phyloP scores from a whole-genome alignment of 2,888 invertebrate genomes.

The Corythucha ciliata region DNA sequence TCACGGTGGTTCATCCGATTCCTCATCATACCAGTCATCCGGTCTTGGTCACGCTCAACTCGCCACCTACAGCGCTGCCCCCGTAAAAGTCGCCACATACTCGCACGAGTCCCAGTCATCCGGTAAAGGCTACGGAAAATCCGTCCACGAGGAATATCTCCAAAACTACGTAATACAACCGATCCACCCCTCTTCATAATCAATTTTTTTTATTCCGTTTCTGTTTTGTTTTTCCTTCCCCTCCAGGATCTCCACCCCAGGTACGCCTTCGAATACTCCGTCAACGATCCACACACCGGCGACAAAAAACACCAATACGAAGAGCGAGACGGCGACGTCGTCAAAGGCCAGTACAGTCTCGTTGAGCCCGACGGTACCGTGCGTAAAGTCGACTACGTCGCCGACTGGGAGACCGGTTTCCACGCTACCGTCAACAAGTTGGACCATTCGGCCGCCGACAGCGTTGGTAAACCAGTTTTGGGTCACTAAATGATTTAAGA shows the following conservation, averaged over 20 bases:
- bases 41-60: conserved; percentile 8
- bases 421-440: conserved; percentile 52
- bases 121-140: conserved; percentile 31
- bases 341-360: conserved; percentile 50
- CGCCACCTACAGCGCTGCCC: conserved; percentile 28
- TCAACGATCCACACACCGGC: conserved; percentile 64
- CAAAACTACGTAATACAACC: conserved; percentile 33
- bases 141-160: conserved; percentile 31
- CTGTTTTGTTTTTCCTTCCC: neutral
- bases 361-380: conserved; percentile 63
- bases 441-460: conserved; percentile 27
- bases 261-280: conserved; percentile 63
- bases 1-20: neutral
- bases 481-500: conserved; percentile 16
- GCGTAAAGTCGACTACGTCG: conserved; percentile 63
- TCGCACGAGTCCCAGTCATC: too few relatives aligned
- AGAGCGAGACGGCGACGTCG: conserved; percentile 62
- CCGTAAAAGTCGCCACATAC: conserved; percentile 30
- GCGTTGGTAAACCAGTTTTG: conserved; percentile 28
- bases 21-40: conserved; percentile 2
- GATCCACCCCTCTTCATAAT: neutral
- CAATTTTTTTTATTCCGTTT: neutral
- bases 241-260: conserved; percentile 39
- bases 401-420: conserved; percentile 70
- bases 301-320: conserved; percentile 65